phyloP scores from a whole-genome alignment of 2,797 vertebrate species.

The Manis javanica region DNA sequence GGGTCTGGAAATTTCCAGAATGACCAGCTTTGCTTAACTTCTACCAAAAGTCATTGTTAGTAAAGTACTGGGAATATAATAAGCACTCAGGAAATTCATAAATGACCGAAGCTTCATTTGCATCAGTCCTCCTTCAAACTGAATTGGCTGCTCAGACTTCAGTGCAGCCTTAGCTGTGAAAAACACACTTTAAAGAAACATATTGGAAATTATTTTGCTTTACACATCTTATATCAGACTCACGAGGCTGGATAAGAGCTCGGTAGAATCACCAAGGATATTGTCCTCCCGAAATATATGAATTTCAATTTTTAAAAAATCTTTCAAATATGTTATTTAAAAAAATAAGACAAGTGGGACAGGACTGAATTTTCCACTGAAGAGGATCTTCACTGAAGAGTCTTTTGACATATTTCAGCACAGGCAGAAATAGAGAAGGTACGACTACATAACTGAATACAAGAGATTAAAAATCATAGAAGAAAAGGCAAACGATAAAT shows the following conservation, averaged over 20 bases:
- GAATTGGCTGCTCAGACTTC: not conserved
- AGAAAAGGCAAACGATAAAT: not conserved
- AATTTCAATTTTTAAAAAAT: not conserved
- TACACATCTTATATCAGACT: not conserved
- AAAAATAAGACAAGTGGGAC: not conserved
- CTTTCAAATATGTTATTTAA: not conserved
- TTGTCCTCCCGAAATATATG: not conserved
- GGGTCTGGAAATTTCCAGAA: conserved; percentile 11
- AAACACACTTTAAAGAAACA: conserved; percentile 20
- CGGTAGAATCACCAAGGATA: not conserved
- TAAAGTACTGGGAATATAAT: not conserved
- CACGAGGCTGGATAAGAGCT: not conserved
- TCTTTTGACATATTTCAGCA: not conserved
- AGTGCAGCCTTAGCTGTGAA: not conserved
- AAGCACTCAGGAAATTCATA: conserved; percentile 29
- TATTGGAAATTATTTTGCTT: not conserved
- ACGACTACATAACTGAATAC: not conserved
- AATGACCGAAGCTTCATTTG: not conserved
- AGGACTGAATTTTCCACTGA: not conserved
- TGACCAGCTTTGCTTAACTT: conserved; percentile 2
- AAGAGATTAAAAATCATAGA: conserved; percentile 14
- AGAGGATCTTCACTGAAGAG: not conserved
- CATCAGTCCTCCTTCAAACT: not conserved
- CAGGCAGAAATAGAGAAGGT: accelerated
- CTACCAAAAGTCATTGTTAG: conserved; percentile 12